A percentile compares a stretch with the other conserved stretches of the same genome.
Conservation (phyloP, 2,888 invertebrate genomes). For the Sialis lutaria region DNA sequence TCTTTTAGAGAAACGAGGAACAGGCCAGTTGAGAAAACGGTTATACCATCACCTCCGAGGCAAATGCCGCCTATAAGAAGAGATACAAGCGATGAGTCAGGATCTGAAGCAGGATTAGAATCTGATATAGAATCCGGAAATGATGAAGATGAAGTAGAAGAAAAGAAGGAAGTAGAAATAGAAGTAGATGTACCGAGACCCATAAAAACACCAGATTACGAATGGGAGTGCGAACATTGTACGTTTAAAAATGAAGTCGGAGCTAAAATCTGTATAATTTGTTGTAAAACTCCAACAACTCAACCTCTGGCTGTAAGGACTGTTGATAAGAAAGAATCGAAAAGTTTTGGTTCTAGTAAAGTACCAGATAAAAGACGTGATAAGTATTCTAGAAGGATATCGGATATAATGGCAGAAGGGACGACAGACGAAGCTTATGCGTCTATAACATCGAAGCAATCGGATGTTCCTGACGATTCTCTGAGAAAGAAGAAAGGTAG, state of each 20-base stretch:
- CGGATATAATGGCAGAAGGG: constrained; percentile 10
- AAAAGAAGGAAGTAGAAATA: constrained; percentile 3
- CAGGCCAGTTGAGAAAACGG: background rate
- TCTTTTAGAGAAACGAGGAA: background rate
- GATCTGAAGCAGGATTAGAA: constrained; percentile 1
- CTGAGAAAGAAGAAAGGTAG: constrained; percentile 40
- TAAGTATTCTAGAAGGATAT: background rate
- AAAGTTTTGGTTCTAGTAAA: background rate
- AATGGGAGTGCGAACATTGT: constrained; percentile 83
- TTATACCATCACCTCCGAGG: constrained; percentile 4
- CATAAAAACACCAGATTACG: constrained; percentile 27
- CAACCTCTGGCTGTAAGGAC: too few species aligned
- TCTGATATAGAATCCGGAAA: constrained; percentile 3
- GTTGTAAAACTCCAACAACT: constrained; percentile 60
- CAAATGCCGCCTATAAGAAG: constrained; percentile 3
- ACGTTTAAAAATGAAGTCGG: constrained; percentile 73
- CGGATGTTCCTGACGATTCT: background rate
- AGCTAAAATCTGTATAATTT: constrained; percentile 63
- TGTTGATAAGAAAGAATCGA: background rate
- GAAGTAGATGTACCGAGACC: constrained; percentile 19
- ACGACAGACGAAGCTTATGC: constrained; percentile 11
- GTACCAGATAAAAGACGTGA: too few species aligned
- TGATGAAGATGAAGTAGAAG: constrained; percentile 1
- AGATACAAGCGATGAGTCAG: constrained; percentile 6
- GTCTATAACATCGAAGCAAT: constrained; percentile 13